These are phyloP conservation scores for Sorex araneus DNA, from an alignment of 2,113 vertebrate genomes.

Conservation along the genomic window DNA sequence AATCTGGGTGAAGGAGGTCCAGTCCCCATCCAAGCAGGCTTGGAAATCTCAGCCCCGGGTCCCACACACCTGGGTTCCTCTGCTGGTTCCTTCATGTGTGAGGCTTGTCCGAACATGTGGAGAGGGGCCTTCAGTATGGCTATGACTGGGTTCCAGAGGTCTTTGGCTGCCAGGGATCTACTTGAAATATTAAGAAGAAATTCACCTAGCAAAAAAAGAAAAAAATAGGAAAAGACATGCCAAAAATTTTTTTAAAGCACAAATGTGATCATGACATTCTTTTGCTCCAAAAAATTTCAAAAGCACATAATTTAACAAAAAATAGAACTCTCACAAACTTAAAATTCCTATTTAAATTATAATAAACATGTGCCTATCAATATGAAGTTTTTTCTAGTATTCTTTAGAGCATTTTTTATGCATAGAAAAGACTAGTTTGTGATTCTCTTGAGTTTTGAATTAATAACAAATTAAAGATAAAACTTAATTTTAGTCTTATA, in stretches of 20 bases:
- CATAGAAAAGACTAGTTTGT: not conserved
- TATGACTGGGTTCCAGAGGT: too few species aligned
- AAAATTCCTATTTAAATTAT: conserved; percentile 23
- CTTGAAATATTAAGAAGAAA: conserved; percentile 17
- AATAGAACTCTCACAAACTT: not conserved
- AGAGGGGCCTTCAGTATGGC: too few species aligned
- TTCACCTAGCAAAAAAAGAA: not conserved
- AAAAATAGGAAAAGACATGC: conserved; percentile 14
- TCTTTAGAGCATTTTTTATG: not conserved
- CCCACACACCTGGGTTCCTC: too few species aligned
- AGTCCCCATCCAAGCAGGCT: too few species aligned
- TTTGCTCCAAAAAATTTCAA: not conserved
- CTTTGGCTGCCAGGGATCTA: too few species aligned
- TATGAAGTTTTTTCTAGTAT: conserved; percentile 20
- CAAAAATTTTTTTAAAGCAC: not conserved
- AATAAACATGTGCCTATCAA: not conserved
- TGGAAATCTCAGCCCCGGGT: too few species aligned
- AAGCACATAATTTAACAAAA: not conserved
- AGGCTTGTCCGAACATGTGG: too few species aligned
- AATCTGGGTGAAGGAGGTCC: too few species aligned
- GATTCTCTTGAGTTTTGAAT: conserved; percentile 49
- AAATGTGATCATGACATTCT: not conserved
- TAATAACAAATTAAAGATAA: conserved; percentile 56
- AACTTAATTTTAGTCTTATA: conserved; percentile 40
- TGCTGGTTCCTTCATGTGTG: too few species aligned